Conservation (phyloP, 92 coral and sea anemone species). For the Bergia puertoricense region DNA sequence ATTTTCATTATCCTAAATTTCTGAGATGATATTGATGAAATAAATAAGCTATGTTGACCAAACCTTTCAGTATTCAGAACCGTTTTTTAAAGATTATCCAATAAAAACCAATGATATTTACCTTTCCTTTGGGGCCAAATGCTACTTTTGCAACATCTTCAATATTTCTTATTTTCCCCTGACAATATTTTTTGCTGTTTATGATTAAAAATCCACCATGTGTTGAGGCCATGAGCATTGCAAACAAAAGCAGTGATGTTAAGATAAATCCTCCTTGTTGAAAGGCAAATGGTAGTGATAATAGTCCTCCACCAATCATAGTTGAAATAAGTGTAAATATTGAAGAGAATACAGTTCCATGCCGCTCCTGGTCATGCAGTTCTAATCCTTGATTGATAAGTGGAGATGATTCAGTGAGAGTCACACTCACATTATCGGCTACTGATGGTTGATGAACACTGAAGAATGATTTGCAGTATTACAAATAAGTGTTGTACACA, state of each 20-base stretch:
- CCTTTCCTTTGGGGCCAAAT: conserved; percentile 90
- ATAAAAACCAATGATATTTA: not conserved
- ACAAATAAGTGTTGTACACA: no score
- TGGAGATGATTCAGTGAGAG: conserved; percentile 63
- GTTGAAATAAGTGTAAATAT: conserved; percentile 85
- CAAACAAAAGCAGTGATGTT: conserved; percentile 66
- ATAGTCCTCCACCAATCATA: conserved; percentile 90
- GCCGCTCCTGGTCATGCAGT: conserved; percentile 64
- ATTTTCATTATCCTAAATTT: no score
- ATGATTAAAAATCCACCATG: conserved; percentile 87
- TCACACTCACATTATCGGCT: not conserved
- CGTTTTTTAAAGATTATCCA: no score
- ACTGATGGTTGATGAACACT: not conserved
- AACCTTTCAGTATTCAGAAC: not conserved
- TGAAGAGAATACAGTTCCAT: conserved; percentile 85
- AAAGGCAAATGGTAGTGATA: conserved; percentile 87
- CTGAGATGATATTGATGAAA: no score
- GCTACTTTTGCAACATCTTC: conserved; percentile 90
- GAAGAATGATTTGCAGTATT: not conserved
- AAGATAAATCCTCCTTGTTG: conserved; percentile 85
- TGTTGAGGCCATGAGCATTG: conserved; percentile 81
- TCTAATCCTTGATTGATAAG: conserved; percentile 38
- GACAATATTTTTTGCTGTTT: conserved; percentile 90
- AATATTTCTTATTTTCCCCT: conserved; percentile 83
- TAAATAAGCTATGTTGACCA: no score